phyloP scores from a whole-genome alignment of 2,797 vertebrate genomes.

The Hoplostethus atlanticus region DNA sequence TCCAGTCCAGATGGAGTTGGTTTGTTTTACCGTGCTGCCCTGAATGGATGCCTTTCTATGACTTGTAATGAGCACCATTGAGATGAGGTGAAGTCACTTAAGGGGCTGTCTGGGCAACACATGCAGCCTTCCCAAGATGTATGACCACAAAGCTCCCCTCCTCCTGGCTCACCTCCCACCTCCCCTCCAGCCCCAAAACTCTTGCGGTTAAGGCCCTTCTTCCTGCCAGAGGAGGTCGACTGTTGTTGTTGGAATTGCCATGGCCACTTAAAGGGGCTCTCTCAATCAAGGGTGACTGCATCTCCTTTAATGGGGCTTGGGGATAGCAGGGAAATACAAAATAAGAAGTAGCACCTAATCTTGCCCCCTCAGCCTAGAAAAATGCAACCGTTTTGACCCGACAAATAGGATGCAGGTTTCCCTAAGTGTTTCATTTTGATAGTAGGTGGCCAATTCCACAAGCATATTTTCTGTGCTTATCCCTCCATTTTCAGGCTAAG shows the following conservation, averaged over 20 bases:
- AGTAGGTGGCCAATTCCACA: constrained; percentile 46
- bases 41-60: constrained; percentile 69
- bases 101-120: constrained; percentile 74
- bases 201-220: constrained; percentile 76
- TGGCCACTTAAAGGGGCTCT: constrained; percentile 70
- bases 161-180: constrained; percentile 55
- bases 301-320: constrained; percentile 54
- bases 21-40: constrained; percentile 57
- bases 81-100: constrained; percentile 76
- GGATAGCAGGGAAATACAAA: constrained; percentile 53
- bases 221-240: constrained; percentile 75
- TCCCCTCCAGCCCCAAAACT: constrained; percentile 44
- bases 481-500: constrained; percentile 37
- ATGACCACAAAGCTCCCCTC: constrained; percentile 66
- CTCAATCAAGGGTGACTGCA: constrained; percentile 63
- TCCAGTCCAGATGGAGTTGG: constrained; percentile 59
- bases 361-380: constrained; percentile 28
- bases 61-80: constrained; percentile 69
- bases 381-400: constrained; percentile 59
- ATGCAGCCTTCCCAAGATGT: constrained; percentile 72
- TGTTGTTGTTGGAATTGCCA: constrained; percentile 76
- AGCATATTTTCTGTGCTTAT: constrained; percentile 55
- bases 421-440: constrained; percentile 69
- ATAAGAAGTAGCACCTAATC: constrained; percentile 62
- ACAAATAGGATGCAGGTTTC: constrained; percentile 52